Evolutionary conservation across 2,888 invertebrate genomes (phyloP), one percentile per base, ranked within the genome.

Genomic region (Orthonevra nobilis): DNA sequence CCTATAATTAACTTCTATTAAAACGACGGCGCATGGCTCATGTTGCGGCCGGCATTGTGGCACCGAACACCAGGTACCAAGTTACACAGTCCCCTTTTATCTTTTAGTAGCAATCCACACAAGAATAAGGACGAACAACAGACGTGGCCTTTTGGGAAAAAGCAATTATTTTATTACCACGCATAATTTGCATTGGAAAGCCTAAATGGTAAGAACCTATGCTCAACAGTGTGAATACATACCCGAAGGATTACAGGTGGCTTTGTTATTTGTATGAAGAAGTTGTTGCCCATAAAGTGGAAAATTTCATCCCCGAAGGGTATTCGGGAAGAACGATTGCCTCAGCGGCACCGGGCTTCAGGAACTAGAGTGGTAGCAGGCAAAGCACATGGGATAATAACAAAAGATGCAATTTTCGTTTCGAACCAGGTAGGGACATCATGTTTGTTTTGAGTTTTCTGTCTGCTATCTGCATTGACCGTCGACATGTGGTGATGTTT

Each of bases 91-190:
- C 14, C 50, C 40, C 52, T 42, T 52, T 60, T 32, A 40, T 48
- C 38, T 15, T 63, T 20, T 38, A 9, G 23, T 38, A 48, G 10
- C 12, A 42, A 48, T 48, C 28, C 48, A 26, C 10, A 26, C 44
- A 46, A 36, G 6, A 6, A 19, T 23, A 20, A 19, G 12, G 12
- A 20, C 28, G 12, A 46, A 15, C 20, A 52, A 52, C 38, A 58
- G 17, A 36, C 46, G 10, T 42, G n/a, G n/a, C 50, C 7, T n/a
- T 30, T 48, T 46, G 26, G 12, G 46, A n/a, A 14, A 46, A 54
- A 46, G 23, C 74, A 68, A 74, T 74, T 74, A 74, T 74, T 68
- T 61, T 74, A 74, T 68, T 68, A 74, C 48, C 61, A 68, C 32
- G 38, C 19, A 34, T 61, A 68, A 74, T 68, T 74, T 74, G 74